Evolutionary conservation across 2,797 vertebrate genomes (phyloP), one percentile per base, ranked within the genome.

Genomic region (Eupleurogrammus muticus): DNA sequence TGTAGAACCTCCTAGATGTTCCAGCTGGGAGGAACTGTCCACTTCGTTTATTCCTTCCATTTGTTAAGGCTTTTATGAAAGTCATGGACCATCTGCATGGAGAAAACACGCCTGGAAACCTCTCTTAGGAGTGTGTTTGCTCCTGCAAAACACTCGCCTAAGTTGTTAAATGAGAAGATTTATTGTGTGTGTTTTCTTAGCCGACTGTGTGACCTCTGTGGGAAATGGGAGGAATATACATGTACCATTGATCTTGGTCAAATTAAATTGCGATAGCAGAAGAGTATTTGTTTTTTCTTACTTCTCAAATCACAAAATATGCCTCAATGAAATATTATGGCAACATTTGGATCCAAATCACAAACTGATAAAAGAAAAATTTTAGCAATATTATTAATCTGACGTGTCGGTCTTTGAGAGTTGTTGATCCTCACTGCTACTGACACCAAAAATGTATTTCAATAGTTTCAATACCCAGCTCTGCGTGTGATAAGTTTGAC

Each of bases 21-120:
- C 77, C 59, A 70, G 75, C 84, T 73, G 80, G 82, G 59, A 70
- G 84, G 35, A 89, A 82, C 79, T 86, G 89, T 92, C 90, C 80
- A 87, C 64, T 90, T 87, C 87, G 81, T 87, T 90, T 89, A 89
- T 74, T 79, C 42, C 66, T 79, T 82, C 84, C 77, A 90, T 91
- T 88, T 90, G 89, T 90, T 88, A 88, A 66, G 55, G 68, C 69
- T 83, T 77, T 87, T 83, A 82, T 87, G 70, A 82, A 72, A 87
- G 89, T 88, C 82, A 84, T 42, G 62, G 87, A 80, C 79, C 85
- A 89, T 89, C 87, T 90, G 84, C 85, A 87, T 83, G 84, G 66
- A 42, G 58, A 64, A 85, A 82, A 81, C 66, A 65, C 76, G 75
- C 62, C 42, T 36, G 67, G 67, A 74, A 76, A 81, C 69, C 71